Evolutionary conservation across 2,888 invertebrate genomes (phyloP).

Genomic region (Eristalis pertinax): DNA sequence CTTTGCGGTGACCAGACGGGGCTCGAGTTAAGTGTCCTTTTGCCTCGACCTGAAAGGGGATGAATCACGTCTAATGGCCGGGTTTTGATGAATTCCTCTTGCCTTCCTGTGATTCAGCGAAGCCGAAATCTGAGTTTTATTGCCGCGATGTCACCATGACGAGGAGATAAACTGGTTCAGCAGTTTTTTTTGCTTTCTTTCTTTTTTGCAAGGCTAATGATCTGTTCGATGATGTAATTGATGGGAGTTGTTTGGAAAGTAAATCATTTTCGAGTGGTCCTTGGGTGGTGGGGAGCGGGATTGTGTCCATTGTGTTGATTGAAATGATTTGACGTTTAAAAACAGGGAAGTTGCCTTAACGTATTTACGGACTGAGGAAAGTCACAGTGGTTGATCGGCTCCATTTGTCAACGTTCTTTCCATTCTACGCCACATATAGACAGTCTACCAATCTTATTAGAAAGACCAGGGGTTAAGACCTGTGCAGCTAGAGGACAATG

Average conservation of each 20-base stretch:
- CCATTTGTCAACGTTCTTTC: no score
- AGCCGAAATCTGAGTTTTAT: neutral
- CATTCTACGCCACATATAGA: no score
- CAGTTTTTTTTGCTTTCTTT: neutral
- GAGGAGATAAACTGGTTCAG: conserved; percentile 3
- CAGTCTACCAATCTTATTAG: no score
- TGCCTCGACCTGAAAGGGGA: neutral
- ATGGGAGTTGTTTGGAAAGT: neutral
- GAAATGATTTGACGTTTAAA: neutral
- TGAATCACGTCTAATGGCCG: conserved; percentile 16
- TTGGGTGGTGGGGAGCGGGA: no score
- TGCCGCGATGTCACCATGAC: neutral
- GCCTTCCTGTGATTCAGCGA: neutral
- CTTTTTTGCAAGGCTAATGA: conserved; percentile 7
- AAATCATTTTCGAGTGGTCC: neutral
- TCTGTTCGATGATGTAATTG: conserved; percentile 18
- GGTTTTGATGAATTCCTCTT: conserved; percentile 8
- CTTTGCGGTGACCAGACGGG: neutral
- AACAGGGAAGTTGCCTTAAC: no score
- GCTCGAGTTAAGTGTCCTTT: neutral
- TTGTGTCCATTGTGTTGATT: neutral
- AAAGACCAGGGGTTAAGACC: no score
- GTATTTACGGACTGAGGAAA: no score
- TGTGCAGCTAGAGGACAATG: no score
- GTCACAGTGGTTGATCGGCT: no score